Percentiles rank a stretch among this genome's conserved stretches.
phyloP scores from a whole-genome alignment of 2,888 invertebrate genomes.

The Trypoxylon attenuatum region DNA sequence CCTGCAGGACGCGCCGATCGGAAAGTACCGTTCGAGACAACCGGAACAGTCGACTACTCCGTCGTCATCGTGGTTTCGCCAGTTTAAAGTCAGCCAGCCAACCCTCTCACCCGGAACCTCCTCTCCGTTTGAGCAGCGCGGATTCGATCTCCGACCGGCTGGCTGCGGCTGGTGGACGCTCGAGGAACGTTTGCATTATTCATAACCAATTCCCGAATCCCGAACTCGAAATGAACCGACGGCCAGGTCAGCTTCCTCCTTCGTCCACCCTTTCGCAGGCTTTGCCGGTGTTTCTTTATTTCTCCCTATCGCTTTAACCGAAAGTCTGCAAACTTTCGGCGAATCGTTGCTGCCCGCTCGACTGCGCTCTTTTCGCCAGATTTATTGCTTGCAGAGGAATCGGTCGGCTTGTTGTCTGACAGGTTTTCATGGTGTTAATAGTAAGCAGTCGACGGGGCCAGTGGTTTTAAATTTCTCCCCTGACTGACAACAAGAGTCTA shows the following conservation, averaged over 20 bases:
- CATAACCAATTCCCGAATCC: constrained; percentile 73
- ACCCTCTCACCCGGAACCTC: constrained; percentile 60
- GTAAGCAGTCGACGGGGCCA: too few species aligned
- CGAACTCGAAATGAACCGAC: constrained; percentile 65
- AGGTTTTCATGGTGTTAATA: too few species aligned
- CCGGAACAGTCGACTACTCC: constrained; percentile 43
- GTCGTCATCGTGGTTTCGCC: constrained; percentile 50
- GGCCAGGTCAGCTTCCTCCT: constrained; percentile 53
- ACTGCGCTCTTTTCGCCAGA: neutral
- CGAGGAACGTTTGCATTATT: constrained; percentile 67
- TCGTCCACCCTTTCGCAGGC: constrained; percentile 15
- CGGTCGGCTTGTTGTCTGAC: neutral
- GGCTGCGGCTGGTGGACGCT: constrained; percentile 50
- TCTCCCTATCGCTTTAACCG: constrained; percentile 28
- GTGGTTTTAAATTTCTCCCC: too few species aligned
- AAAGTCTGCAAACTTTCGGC: constrained; percentile 5
- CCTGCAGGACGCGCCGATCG: constrained; percentile 31
- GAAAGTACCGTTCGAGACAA: constrained; percentile 42
- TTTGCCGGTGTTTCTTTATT: constrained; percentile 39
- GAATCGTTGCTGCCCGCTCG: constrained; percentile 14
- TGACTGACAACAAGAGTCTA: neutral
- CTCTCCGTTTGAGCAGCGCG: constrained; percentile 59
- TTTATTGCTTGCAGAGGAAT: neutral
- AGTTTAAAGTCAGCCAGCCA: constrained; percentile 46
- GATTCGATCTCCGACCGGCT: constrained; percentile 60